Conservation (phyloP, 2,797 vertebrate species). For the Adelosebastes latens region DNA sequence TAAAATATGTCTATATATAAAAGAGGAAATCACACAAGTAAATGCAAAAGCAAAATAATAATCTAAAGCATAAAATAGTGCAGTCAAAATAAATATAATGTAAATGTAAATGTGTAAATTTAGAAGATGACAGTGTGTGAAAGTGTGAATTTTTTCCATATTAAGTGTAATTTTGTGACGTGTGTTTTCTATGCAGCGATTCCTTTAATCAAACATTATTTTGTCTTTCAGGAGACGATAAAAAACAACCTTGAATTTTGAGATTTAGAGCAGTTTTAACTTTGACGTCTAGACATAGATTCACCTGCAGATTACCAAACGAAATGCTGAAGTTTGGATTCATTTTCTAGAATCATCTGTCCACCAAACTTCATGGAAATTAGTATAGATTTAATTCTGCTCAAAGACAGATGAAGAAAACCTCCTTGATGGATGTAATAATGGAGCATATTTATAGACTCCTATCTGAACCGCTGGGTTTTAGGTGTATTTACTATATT, state of each 20-base stretch:
- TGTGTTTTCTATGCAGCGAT: not conserved
- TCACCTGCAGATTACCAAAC: not conserved
- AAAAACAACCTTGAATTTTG: not conserved
- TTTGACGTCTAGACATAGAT: accelerated
- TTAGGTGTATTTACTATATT: not conserved
- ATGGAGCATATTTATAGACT: too few relatives aligned
- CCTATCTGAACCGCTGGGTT: not conserved
- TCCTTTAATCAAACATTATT: not conserved
- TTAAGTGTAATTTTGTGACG: not conserved
- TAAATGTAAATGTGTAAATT: too few relatives aligned
- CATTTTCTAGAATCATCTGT: not conserved
- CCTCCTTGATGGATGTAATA: not conserved
- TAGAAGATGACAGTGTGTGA: too few relatives aligned
- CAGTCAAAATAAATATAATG: too few relatives aligned
- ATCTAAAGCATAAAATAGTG: too few relatives aligned
- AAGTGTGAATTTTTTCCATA: not conserved
- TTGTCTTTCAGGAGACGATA: not conserved
- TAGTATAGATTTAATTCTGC: not conserved
- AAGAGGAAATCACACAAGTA: too few relatives aligned
- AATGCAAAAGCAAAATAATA: too few relatives aligned
- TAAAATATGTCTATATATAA: too few relatives aligned
- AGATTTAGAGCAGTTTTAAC: not conserved
- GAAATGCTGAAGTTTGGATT: too few relatives aligned
- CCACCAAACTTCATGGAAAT: not conserved
- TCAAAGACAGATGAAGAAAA: not conserved